Evolutionary conservation across 1,140 invertebrate species (phyloP).

Genomic region (Formica selysi): DNA sequence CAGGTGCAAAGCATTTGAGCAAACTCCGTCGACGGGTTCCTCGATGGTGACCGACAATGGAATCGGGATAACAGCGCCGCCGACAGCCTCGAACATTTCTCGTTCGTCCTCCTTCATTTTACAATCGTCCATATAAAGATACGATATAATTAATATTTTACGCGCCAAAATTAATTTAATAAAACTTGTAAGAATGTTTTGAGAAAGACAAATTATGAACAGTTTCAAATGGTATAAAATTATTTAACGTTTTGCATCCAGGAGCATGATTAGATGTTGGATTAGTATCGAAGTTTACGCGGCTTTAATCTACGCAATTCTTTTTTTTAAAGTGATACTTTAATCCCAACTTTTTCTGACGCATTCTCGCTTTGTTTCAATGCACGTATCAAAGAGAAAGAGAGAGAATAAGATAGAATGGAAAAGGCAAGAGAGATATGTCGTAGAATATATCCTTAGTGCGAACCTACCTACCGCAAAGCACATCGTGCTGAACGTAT

Average conservation of each 20-base stretch:
- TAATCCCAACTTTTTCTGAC: constrained; percentile 36
- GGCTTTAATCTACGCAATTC: constrained; percentile 9
- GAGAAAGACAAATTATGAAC: background rate
- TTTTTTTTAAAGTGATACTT: constrained; percentile 35
- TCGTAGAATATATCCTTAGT: constrained; percentile 36
- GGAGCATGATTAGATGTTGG: background rate
- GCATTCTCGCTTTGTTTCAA: constrained; percentile 35
- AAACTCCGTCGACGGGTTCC: constrained; percentile 36
- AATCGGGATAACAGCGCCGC: constrained; percentile 35
- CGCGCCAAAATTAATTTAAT: background rate
- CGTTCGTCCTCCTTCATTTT: background rate
- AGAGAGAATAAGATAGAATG: background rate
- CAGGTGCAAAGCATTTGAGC: constrained; percentile 63
- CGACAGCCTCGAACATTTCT: background rate
- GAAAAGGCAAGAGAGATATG: constrained; percentile 34
- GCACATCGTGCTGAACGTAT: constrained; percentile 29
- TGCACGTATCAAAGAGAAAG: constrained; percentile 3
- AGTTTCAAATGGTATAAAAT: background rate
- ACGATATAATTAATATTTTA: background rate
- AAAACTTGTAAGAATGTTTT: background rate
- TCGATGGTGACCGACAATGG: constrained; percentile 24
- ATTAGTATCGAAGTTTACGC: background rate
- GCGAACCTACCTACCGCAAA: constrained; percentile 35
- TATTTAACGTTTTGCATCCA: background rate
- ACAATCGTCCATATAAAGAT: constrained; percentile 6